Evolutionary conservation across 2,888 invertebrate species (phyloP).

Genomic region (Drosophila niveifrons): DNA sequence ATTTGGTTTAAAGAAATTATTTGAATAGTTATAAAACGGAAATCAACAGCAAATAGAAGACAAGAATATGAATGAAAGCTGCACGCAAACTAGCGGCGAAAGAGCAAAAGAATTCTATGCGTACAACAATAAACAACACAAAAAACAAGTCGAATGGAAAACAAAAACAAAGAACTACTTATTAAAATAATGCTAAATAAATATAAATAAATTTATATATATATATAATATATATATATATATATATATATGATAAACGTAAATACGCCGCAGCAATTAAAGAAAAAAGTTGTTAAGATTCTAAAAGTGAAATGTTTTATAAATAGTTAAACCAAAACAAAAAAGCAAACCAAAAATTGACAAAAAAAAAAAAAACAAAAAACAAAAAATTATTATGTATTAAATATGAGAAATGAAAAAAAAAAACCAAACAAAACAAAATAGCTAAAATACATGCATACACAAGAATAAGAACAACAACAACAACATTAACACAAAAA

Average conservation of each 20-base stretch:
- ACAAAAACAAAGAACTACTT: constrained; percentile 39
- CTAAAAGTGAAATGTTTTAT: constrained; percentile 83
- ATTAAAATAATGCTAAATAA: constrained; percentile 40
- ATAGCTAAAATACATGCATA: constrained; percentile 52
- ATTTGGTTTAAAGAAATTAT: constrained; percentile 56
- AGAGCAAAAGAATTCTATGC: constrained; percentile 60
- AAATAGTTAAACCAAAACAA: constrained; percentile 82
- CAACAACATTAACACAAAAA: constrained; percentile 24
- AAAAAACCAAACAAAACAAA: constrained; percentile 48
- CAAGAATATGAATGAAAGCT: constrained; percentile 29
- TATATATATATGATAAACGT: constrained; percentile 40
- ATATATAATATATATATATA: constrained; percentile 34
- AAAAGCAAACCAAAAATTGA: constrained; percentile 53
- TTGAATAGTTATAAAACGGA: constrained; percentile 43
- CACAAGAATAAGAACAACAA: constrained; percentile 43
- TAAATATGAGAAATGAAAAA: constrained; percentile 59
- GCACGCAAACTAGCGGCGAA: constrained; percentile 43
- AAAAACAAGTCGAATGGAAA: constrained; percentile 31
- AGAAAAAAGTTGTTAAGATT: constrained; percentile 82
- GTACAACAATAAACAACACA: constrained; percentile 65
- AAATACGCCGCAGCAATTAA: constrained; percentile 72
- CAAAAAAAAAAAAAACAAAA: constrained; percentile 33
- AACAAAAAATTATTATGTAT: constrained; percentile 67
- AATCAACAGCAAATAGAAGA: constrained; percentile 22
- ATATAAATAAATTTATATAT: constrained; percentile 17